phyloP scores from a whole-genome alignment of 2,113 vertebrate genomes.

The Carassius auratus region DNA sequence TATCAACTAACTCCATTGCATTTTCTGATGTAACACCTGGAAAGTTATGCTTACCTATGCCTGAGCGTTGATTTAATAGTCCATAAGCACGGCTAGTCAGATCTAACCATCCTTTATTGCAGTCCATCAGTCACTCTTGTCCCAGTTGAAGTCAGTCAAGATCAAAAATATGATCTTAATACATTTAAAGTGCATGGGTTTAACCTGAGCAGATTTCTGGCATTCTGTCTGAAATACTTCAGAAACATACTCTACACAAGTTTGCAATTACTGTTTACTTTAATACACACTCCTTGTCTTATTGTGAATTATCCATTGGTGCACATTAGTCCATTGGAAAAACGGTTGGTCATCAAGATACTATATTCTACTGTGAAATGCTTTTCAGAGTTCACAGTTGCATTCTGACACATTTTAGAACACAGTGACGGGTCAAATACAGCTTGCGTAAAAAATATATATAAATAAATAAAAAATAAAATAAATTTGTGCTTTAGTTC shows the following conservation, averaged over 20 bases:
- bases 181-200: background rate
- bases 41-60: conserved; percentile 19
- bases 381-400: no score
- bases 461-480: no score
- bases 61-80: background rate
- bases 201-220: background rate
- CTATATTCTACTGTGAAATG: no score
- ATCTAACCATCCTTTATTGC: background rate
- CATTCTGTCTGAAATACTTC: background rate
- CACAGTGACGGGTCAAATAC: background rate
- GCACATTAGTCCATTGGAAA: background rate
- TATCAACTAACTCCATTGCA: background rate
- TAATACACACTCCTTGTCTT: background rate
- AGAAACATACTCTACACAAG: background rate
- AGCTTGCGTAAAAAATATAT: background rate
- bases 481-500: background rate
- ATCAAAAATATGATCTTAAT: background rate
- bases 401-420: background rate
- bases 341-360: background rate
- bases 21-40: conserved; percentile 35
- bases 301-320: background rate
- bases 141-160: background rate
- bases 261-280: background rate
- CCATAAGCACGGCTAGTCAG: background rate
- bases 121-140: background rate